Conservation (phyloP, 2,797 vertebrate genomes). For the Clamator glandarius region DNA sequence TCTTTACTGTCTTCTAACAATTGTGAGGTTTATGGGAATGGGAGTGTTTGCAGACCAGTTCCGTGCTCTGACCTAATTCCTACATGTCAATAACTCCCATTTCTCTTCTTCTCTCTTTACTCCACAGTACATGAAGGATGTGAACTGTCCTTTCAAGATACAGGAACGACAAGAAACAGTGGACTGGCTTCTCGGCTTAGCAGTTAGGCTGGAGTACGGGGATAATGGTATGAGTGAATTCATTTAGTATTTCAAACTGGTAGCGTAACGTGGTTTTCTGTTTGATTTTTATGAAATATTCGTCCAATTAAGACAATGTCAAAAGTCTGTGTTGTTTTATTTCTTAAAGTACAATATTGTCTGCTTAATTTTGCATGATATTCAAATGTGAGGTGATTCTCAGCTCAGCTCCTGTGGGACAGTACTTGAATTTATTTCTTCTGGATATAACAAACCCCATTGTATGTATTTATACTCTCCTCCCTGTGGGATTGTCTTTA, state of each 20-base stretch:
- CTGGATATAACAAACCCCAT: background rate
- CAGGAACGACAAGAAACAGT: slow-evolving; percentile 88
- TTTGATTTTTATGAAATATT: background rate
- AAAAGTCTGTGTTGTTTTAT: background rate
- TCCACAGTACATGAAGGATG: slow-evolving; percentile 90
- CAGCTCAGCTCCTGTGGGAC: background rate
- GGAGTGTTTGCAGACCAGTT: background rate
- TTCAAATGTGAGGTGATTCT: background rate
- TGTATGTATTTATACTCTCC: background rate
- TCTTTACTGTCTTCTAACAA: background rate
- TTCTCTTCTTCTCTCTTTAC: background rate
- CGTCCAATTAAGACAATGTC: fast-evolving
- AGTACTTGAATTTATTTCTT: background rate
- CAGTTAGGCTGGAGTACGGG: slow-evolving; percentile 95
- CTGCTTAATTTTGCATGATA: background rate
- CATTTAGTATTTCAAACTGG: background rate
- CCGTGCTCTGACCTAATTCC: background rate
- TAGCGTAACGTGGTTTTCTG: fast-evolving
- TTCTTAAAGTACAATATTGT: fast-evolving
- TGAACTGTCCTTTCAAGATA: slow-evolving; percentile 90
- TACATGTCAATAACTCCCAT: background rate
- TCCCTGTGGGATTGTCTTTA: background rate
- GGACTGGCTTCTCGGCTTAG: slow-evolving; percentile 96
- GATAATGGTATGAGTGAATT: slow-evolving; percentile 87
- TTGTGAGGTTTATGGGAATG: background rate